Evolutionary conservation across 2,888 invertebrate genomes (phyloP).

Genomic region (Romanomermis culicivorax): DNA sequence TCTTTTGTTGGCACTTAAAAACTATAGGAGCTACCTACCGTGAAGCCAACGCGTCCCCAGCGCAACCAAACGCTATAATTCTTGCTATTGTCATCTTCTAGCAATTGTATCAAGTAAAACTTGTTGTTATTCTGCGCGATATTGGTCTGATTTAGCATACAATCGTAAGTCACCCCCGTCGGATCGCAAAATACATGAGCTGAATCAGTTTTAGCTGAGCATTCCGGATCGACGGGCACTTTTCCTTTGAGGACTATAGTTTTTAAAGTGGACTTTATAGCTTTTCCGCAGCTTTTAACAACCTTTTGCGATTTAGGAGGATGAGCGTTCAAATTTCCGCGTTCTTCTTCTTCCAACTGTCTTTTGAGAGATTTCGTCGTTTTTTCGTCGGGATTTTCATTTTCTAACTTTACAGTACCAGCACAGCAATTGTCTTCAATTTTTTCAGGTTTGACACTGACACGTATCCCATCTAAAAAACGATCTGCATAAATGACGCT

Average conservation of each 20-base stretch:
- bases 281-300: too few relatives aligned
- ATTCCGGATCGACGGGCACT: constrained; percentile 32
- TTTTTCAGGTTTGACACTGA: too few relatives aligned
- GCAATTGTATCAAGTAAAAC: constrained; percentile 35
- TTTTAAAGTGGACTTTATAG: constrained; percentile 11
- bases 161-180: constrained; percentile 30
- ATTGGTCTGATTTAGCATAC: constrained; percentile 37
- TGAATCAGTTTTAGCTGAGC: constrained; percentile 21
- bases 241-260: constrained; percentile 29
- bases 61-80: constrained; percentile 35
- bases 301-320: too few relatives aligned
- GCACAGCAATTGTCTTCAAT: too few relatives aligned
- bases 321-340: too few relatives aligned
- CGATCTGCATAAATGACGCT: too few relatives aligned
- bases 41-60: constrained; percentile 38
- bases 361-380: too few relatives aligned
- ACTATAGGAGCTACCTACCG: constrained; percentile 9
- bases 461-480: too few relatives aligned
- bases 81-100: constrained; percentile 30
- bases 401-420: too few relatives aligned
- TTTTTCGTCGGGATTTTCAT: too few relatives aligned
- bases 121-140: constrained; percentile 37
- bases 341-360: too few relatives aligned
- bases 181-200: constrained; percentile 30
- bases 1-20: too few relatives aligned